Base-by-base conservation (phyloP, 2,797 vertebrate species). In the Cryptoprocta ferox region DNA sequence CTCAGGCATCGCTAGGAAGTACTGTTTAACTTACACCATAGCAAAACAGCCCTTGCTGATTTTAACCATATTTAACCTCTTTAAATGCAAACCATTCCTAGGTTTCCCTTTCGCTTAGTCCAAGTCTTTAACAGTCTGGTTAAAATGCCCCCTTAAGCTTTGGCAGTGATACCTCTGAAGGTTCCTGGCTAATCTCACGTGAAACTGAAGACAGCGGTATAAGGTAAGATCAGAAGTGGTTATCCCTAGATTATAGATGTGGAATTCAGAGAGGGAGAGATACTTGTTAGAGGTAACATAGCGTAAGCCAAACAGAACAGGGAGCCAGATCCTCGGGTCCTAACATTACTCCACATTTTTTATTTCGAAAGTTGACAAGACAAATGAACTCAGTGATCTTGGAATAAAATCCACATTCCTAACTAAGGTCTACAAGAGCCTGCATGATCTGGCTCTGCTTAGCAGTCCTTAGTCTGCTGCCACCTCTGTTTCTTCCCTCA, bases 281-380 rank as follows among this genome's bases (percentile, higher is more conserved):
- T 24, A 92, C 35, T 85, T 70, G 65, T 18, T 93, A 75, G 80
- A 84, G 48, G 8, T 39, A 2, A 11, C 10, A 59, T 8, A 89
- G 66, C 14, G 6, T 61, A 82, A 94, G 37, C 48, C 42, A 86
- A 63, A 16, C 30, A 94, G 61, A 92, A 71, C 18, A 97, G 63
- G 83, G 53, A 79, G 70, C 53, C 42, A 61, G n/a, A 79, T 81
- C 45, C 89, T 73, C 42, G 53, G n/a, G 73, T 81, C 45, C 86
- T 73, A 65, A 66, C 13, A 45, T 82, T 68, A 78, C 39, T 92
- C 32, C 30, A 48, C 5, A 30, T 19, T 84, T 83, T 96, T 75
- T 85, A 75, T 85, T 88, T 93, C 70, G 92, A 94, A 91, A 91
- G 66, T 48, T 81, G 85, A 87, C 63, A 89, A 79, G 32, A 56